Conservation (phyloP, 2,113 vertebrate genomes). For the Gallinago media region DNA sequence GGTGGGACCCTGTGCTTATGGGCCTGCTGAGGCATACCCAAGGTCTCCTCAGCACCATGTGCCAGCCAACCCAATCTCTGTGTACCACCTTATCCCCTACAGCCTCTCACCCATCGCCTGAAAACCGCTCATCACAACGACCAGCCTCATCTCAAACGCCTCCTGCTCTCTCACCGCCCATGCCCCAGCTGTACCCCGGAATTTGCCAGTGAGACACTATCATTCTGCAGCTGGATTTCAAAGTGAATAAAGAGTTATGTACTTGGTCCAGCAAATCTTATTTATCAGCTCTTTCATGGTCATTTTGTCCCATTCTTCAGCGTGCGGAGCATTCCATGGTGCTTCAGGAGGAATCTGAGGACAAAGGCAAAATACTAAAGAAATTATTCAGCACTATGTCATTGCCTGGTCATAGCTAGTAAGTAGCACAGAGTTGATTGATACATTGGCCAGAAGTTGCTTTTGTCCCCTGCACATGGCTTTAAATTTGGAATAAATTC, state of each 20-base stretch:
- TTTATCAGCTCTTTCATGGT: slow-evolving; percentile 83
- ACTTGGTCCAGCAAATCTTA: slow-evolving; percentile 86
- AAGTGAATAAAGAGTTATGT: not conserved
- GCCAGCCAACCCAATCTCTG: not conserved
- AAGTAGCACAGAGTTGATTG: not conserved
- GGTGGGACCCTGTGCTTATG: not conserved
- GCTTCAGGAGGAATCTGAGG: slow-evolving; percentile 82
- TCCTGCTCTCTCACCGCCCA: not conserved
- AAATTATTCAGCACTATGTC: not conserved
- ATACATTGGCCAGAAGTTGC: not conserved
- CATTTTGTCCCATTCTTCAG: slow-evolving; percentile 84
- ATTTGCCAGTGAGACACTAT: not conserved
- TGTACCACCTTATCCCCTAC: not conserved
- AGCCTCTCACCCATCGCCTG: too few species aligned
- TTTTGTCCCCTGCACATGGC: not conserved
- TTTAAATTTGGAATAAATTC: not conserved
- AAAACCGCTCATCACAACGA: not conserved
- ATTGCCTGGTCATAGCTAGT: not conserved
- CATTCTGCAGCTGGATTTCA: not conserved
- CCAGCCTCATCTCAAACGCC: not conserved
- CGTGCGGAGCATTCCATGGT: slow-evolving; percentile 79
- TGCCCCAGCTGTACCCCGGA: not conserved
- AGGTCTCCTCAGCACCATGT: not conserved
- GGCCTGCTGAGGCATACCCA: not conserved
- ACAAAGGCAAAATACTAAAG: not conserved